phyloP scores from a whole-genome alignment of 2,797 vertebrate species.

The Chanos chanos region DNA sequence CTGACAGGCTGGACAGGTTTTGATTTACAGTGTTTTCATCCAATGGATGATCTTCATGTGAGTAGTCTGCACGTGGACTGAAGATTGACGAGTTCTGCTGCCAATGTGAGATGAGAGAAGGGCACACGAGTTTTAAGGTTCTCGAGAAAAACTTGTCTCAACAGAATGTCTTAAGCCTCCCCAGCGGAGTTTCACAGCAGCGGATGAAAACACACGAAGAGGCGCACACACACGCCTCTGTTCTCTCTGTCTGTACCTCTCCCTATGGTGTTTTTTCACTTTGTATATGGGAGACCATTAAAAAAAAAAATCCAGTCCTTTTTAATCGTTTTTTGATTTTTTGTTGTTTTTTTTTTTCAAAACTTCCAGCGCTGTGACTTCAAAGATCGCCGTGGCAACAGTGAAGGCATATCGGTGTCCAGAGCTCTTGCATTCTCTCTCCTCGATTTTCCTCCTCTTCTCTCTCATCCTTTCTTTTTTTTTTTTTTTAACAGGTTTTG shows the following conservation, averaged over 20 bases:
- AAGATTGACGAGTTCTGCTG: slow-evolving; percentile 29
- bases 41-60: slow-evolving; percentile 30
- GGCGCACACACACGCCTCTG: too few relatives aligned
- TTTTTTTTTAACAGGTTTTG: not conserved
- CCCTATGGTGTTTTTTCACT: too few relatives aligned
- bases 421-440: too few relatives aligned
- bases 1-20: slow-evolving; percentile 46
- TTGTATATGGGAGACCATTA: too few relatives aligned
- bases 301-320: too few relatives aligned
- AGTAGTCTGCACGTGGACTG: slow-evolving; percentile 23
- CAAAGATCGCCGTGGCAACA: slow-evolving; percentile 9
- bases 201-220: too few relatives aligned
- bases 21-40: slow-evolving; percentile 38
- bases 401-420: slow-evolving; percentile 6
- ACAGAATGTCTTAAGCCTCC: too few relatives aligned
- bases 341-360: too few relatives aligned
- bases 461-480: not conserved
- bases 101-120: slow-evolving; percentile 32
- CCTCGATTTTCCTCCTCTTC: not conserved
- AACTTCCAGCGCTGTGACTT: slow-evolving; percentile 8
- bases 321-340: too few relatives aligned
- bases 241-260: too few relatives aligned
- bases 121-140: slow-evolving; percentile 30
- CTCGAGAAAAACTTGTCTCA: slow-evolving; percentile 33
- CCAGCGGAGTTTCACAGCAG: too few relatives aligned